These are phyloP conservation scores for Oryzias curvinotus DNA, from an alignment of 2,113 vertebrate species.

Conservation along the genomic window DNA sequence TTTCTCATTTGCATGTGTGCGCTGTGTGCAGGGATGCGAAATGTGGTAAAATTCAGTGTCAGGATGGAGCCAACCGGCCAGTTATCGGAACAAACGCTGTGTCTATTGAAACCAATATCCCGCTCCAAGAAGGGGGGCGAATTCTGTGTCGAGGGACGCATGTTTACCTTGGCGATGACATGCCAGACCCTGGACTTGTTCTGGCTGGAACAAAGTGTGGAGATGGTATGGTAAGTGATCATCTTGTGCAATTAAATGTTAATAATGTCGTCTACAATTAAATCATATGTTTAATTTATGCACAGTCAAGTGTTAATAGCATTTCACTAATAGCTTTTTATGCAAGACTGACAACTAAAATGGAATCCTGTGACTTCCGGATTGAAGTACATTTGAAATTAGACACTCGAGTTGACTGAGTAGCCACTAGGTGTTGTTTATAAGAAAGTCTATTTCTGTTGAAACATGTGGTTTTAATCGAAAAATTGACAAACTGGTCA, in stretches of 20 bases:
- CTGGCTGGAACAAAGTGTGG: slow-evolving; percentile 94
- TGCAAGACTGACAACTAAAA: too few relatives aligned
- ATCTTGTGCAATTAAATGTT: neutral
- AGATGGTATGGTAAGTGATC: slow-evolving; percentile 85
- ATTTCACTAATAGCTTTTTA: too few relatives aligned
- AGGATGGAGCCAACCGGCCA: slow-evolving; percentile 93
- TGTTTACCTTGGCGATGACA: slow-evolving; percentile 95
- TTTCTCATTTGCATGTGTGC: neutral
- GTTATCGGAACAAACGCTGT: slow-evolving; percentile 98
- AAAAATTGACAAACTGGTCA: too few relatives aligned
- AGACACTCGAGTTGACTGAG: too few relatives aligned
- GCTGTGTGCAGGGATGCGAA: slow-evolving; percentile 86
- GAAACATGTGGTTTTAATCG: too few relatives aligned
- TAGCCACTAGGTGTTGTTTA: too few relatives aligned
- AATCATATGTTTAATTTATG: neutral
- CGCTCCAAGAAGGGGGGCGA: slow-evolving; percentile 90
- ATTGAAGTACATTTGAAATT: too few relatives aligned
- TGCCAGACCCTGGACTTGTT: slow-evolving; percentile 96
- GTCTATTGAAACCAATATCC: slow-evolving; percentile 98
- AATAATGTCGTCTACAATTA: neutral
- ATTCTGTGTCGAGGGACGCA: slow-evolving; percentile 96
- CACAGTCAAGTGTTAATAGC: neutral
- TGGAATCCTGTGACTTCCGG: too few relatives aligned
- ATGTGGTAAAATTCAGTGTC: slow-evolving; percentile 98
- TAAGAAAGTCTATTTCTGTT: too few relatives aligned